Percentiles rank a stretch among this genome's conserved stretches.
phyloP scores from a whole-genome alignment of 2,113 vertebrate species.

The Calidris pugnax region DNA sequence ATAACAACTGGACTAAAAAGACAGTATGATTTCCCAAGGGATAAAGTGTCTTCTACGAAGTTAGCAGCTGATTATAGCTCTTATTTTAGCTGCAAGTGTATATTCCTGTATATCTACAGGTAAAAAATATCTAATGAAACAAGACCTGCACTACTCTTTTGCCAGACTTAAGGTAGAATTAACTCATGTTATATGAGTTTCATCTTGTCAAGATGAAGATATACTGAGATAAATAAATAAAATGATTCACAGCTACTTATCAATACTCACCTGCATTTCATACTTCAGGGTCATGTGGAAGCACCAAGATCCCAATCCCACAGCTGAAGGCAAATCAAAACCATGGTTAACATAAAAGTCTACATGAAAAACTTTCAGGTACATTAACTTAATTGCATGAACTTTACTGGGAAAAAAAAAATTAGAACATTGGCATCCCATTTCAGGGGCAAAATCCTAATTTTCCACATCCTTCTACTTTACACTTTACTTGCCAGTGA shows the following conservation, averaged over 20 bases:
- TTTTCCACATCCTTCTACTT: neutral
- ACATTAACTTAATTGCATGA: neutral
- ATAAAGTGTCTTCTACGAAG: neutral
- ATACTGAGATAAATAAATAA: neutral
- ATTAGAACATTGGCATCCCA: neutral
- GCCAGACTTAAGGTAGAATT: neutral
- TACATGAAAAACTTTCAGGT: neutral
- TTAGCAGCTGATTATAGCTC: neutral
- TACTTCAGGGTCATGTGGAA: constrained; percentile 99
- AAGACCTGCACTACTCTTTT: neutral
- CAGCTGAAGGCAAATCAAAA: constrained; percentile 84
- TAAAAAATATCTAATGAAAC: neutral
- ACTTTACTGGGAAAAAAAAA: neutral
- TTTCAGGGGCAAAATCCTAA: accelerated
- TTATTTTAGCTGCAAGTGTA: neutral
- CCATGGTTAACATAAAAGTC: neutral
- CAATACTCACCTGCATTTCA: constrained; percentile 94
- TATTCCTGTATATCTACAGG: neutral
- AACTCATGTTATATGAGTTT: neutral
- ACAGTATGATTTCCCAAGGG: neutral
- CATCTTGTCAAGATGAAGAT: neutral
- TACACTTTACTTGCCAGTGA: neutral
- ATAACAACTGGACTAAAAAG: neutral
- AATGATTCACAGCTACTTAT: neutral
- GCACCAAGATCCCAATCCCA: constrained; percentile 97